These are phyloP conservation scores for Deilephila elpenor DNA, from an alignment of 2,888 invertebrate genomes.

Conservation along the genomic window DNA sequence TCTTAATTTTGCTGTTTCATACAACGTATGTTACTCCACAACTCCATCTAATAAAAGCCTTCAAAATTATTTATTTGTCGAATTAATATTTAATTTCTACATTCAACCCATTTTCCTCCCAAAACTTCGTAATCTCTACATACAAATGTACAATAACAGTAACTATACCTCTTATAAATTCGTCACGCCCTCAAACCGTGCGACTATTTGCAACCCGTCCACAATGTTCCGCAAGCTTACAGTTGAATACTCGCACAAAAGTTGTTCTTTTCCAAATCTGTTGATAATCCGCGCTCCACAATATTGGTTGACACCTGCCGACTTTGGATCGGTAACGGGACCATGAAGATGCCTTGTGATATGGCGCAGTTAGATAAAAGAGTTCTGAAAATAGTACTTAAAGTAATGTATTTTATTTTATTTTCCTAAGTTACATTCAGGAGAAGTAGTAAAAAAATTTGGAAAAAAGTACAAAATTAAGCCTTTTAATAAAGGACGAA, in stretches of 20 bases:
- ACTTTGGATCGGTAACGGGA: conserved; percentile 4
- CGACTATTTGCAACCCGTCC: background rate
- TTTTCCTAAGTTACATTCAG: no score
- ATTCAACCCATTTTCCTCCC: background rate
- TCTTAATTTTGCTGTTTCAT: no score
- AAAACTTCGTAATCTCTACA: background rate
- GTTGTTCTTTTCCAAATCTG: conserved; percentile 21
- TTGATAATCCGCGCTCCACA: conserved; percentile 10
- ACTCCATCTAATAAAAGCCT: no score
- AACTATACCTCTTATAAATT: conserved; percentile 40
- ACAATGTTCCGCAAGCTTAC: background rate
- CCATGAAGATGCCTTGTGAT: background rate
- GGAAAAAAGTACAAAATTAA: no score
- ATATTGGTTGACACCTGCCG: conserved; percentile 9
- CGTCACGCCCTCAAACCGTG: conserved; percentile 38
- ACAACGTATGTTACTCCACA: no score
- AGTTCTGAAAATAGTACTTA: background rate
- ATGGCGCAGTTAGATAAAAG: conserved; percentile 5
- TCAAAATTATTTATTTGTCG: no score
- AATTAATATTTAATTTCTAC: no score
- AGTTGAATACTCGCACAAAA: conserved; percentile 20
- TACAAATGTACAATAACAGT: conserved; percentile 47
- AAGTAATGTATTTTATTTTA: background rate
- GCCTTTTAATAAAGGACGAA: no score
- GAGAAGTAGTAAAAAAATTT: no score